These are phyloP conservation scores for Cariama cristata DNA, from an alignment of 2,113 vertebrate genomes.

Conservation along the genomic window DNA sequence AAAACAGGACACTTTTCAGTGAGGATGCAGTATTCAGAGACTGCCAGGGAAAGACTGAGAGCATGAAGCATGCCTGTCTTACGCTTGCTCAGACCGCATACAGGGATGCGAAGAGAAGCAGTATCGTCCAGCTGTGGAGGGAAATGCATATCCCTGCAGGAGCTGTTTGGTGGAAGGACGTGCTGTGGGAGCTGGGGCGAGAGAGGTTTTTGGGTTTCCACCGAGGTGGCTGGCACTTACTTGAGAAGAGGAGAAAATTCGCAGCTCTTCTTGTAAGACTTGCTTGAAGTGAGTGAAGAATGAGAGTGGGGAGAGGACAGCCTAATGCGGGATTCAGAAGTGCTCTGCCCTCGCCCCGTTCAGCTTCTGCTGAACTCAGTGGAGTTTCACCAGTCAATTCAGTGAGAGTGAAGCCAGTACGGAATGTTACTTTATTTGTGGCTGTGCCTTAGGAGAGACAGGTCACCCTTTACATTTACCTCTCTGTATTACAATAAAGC, in stretches of 20 bases:
- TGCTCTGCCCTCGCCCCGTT: background rate
- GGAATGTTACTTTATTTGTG: background rate
- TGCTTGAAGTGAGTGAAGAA: background rate
- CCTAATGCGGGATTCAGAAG: background rate
- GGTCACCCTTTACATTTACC: background rate
- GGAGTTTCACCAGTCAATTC: background rate
- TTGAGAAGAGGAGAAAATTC: background rate
- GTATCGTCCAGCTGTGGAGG: background rate
- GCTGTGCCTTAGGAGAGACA: background rate
- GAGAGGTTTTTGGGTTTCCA: background rate
- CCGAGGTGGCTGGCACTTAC: background rate
- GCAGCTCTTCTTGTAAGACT: background rate
- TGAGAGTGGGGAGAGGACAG: background rate
- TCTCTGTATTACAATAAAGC: background rate
- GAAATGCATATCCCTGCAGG: background rate
- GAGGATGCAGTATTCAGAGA: background rate
- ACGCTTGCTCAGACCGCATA: background rate
- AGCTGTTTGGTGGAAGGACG: background rate
- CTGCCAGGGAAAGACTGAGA: background rate
- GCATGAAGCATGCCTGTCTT: background rate
- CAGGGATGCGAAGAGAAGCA: background rate
- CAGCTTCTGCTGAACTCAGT: background rate
- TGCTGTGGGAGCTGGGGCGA: fast-evolving
- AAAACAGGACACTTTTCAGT: background rate
- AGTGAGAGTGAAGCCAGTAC: background rate